These are phyloP conservation scores for Leptobrachium leishanense DNA, from an alignment of 2,113 vertebrate species.

Conservation along the genomic window DNA sequence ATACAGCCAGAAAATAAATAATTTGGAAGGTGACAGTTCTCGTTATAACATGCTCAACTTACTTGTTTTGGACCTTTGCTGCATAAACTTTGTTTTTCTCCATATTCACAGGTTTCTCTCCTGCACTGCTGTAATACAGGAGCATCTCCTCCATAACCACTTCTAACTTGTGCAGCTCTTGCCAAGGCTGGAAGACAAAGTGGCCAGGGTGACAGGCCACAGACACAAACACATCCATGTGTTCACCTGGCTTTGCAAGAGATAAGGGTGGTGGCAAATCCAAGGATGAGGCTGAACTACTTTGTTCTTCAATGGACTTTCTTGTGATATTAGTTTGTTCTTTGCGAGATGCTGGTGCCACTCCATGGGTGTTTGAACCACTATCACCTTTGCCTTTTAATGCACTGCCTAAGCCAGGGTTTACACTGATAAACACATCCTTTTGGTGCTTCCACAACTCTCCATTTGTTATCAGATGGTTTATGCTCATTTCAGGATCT, in stretches of 20 bases:
- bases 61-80: conserved; percentile 89
- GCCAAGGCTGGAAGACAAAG: conserved; percentile 90
- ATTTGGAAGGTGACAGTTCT: too few species aligned
- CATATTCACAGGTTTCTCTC: conserved; percentile 61
- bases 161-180: conserved; percentile 84
- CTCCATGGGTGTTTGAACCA: neutral
- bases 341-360: conserved; percentile 40
- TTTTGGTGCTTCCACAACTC: conserved; percentile 84
- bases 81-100: conserved; percentile 83
- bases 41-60: conserved; percentile 54
- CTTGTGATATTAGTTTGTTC: conserved; percentile 36
- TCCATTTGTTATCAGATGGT: conserved; percentile 75
- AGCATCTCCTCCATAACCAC: conserved; percentile 94
- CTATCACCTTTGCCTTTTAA: conserved; percentile 33
- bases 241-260: conserved; percentile 76
- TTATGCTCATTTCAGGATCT: conserved; percentile 74
- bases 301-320: conserved; percentile 47
- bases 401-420: conserved; percentile 47
- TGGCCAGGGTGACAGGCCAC: conserved; percentile 90
- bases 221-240: conserved; percentile 85
- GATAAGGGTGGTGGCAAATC: conserved; percentile 72
- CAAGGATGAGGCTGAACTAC: conserved; percentile 21
- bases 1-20: too few species aligned
- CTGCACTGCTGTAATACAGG: conserved; percentile 80
- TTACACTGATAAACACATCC: conserved; percentile 82